phyloP scores from a whole-genome alignment of 1,140 invertebrate species.

The Halotydeus destructor region DNA sequence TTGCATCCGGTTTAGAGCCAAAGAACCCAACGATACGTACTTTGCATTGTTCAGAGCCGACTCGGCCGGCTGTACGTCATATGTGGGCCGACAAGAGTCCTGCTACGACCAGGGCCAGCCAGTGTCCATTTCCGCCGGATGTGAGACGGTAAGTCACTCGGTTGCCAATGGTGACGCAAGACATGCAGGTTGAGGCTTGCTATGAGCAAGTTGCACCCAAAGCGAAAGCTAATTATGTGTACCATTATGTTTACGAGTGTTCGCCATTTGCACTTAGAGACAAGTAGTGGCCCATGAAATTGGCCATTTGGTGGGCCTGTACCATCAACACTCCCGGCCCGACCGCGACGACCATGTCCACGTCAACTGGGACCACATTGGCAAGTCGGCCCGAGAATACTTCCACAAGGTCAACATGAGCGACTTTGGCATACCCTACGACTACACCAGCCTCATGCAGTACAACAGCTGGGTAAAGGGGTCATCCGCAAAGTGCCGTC shows the following conservation, averaged over 20 bases:
- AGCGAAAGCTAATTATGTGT: too few species aligned
- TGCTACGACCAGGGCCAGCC: too few species aligned
- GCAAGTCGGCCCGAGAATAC: slow-evolving; percentile 10
- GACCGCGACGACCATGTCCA: slow-evolving; percentile 24
- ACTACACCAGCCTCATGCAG: slow-evolving; percentile 18
- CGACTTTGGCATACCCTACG: slow-evolving; percentile 16
- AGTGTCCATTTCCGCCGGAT: too few species aligned
- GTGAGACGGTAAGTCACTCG: too few species aligned
- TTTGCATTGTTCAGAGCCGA: slow-evolving; percentile 15
- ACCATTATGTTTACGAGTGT: too few species aligned
- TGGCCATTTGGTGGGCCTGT: slow-evolving; percentile 26
- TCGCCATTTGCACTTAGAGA: too few species aligned
- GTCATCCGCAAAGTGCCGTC: too few species aligned
- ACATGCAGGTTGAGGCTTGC: slow-evolving; percentile 4
- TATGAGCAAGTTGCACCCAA: slow-evolving; percentile 2
- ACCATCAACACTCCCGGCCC: slow-evolving; percentile 25
- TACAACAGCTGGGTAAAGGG: slow-evolving; percentile 14
- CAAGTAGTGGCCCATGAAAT: slow-evolving; percentile 22
- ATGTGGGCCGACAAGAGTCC: slow-evolving; percentile 12
- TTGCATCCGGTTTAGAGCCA: slow-evolving; percentile 16
- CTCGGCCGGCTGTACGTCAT: slow-evolving; percentile 14
- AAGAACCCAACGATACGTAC: slow-evolving; percentile 4
- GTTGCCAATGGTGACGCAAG: too few species aligned
- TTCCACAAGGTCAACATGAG: slow-evolving; percentile 15
- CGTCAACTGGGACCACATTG: slow-evolving; percentile 25